phyloP scores from a whole-genome alignment of 2,888 invertebrate genomes.

The Lydus trimaculatus region DNA sequence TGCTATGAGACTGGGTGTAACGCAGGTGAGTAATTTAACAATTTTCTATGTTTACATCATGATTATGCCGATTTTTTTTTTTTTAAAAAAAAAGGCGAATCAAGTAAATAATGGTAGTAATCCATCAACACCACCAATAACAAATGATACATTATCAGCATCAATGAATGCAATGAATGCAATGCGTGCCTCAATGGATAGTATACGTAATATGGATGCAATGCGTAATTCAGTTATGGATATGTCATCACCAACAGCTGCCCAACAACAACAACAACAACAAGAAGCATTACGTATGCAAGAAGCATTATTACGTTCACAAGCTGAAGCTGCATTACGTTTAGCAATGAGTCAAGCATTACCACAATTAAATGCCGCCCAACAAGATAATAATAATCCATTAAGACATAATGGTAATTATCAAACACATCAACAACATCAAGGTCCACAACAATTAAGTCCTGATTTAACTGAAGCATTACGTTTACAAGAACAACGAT shows the following conservation, averaged over 20 bases:
- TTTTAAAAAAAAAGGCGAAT: slow-evolving; percentile 52
- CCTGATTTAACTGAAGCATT: slow-evolving; percentile 77
- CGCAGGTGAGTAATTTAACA: slow-evolving; percentile 56
- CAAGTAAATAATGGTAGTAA: slow-evolving; percentile 60
- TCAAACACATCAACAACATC: slow-evolving; percentile 54
- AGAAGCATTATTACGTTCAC: slow-evolving; percentile 81
- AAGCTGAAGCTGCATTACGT: slow-evolving; percentile 84
- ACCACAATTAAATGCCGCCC: slow-evolving; percentile 59
- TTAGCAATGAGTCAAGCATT: slow-evolving; percentile 76
- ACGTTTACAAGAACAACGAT: slow-evolving; percentile 74
- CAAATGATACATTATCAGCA: slow-evolving; percentile 60
- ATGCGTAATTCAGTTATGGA: slow-evolving; percentile 64
- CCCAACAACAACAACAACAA: slow-evolving; percentile 54
- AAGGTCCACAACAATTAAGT: slow-evolving; percentile 65
- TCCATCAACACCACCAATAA: slow-evolving; percentile 61
- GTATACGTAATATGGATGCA: slow-evolving; percentile 63
- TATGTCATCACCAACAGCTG: slow-evolving; percentile 52
- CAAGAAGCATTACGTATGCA: slow-evolving; percentile 62
- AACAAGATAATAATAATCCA: slow-evolving; percentile 58
- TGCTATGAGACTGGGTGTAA: slow-evolving; percentile 72
- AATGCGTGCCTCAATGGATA: slow-evolving; percentile 68
- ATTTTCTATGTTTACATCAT: too few relatives aligned
- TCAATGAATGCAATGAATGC: slow-evolving; percentile 68
- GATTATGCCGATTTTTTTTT: too few relatives aligned
- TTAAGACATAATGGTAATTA: slow-evolving; percentile 58